Conservation (phyloP, 2,113 vertebrate genomes). For the Strigops habroptila region DNA sequence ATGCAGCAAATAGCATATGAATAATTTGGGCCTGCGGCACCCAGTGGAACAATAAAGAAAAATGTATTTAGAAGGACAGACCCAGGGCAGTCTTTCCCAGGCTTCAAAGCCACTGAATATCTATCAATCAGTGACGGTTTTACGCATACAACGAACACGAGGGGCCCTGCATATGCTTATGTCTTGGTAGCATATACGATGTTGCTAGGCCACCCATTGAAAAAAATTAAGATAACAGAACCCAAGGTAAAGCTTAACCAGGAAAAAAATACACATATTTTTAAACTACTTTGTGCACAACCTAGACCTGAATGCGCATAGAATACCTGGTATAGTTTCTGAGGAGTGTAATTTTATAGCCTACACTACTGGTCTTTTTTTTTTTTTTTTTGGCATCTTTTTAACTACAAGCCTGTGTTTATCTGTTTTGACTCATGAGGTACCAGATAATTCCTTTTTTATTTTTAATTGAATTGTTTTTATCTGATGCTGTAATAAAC, state of each 20-base stretch:
- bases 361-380: not conserved
- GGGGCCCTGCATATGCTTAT: not conserved
- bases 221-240: not conserved
- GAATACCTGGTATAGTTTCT: not conserved
- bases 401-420: not conserved
- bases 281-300: not conserved
- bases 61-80: not conserved
- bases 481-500: not conserved
- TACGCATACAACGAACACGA: not conserved
- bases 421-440: not conserved
- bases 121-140: not conserved
- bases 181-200: not conserved
- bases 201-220: rapidly evolving
- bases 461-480: not conserved
- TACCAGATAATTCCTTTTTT: not conserved
- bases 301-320: not conserved
- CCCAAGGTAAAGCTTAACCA: not conserved
- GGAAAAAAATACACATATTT: not conserved
- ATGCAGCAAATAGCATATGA: not conserved
- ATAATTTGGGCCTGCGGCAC: not conserved
- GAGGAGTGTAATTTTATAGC: not conserved
- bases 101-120: not conserved
- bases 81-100: not conserved
- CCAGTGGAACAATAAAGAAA: not conserved
- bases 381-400: not conserved